phyloP scores from a whole-genome alignment of 2,888 invertebrate species.

The Petrolisthes cinctipes region DNA sequence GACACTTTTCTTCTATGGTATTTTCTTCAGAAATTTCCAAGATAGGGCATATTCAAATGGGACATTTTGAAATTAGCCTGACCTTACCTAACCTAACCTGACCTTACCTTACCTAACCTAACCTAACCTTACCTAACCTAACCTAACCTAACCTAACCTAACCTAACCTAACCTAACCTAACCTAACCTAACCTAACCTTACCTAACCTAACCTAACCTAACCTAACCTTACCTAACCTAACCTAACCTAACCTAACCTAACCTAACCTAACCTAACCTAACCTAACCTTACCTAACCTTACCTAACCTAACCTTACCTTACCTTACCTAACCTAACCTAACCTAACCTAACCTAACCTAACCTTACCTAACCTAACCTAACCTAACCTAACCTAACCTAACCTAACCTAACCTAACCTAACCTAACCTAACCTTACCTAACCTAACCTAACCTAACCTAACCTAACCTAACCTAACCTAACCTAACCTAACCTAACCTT shows the following conservation, averaged over 20 bases:
- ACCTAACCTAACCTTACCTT: conserved; percentile 30
- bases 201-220: too few species aligned
- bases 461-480: conserved; percentile 43
- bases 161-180: conserved; percentile 30
- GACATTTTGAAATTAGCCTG: too few species aligned
- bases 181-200: conserved; percentile 34
- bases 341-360: conserved; percentile 27
- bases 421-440: not conserved
- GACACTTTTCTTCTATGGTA: too few species aligned
- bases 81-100: conserved; percentile 22
- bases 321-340: conserved; percentile 43
- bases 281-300: conserved; percentile 11
- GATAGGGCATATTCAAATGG: too few species aligned
- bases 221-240: conserved; percentile 7
- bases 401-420: conserved; percentile 43
- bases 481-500: too few species aligned
- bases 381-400: conserved; percentile 44
- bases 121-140: conserved; percentile 42
- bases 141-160: conserved; percentile 40
- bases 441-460: conserved; percentile 37
- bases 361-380: conserved; percentile 26
- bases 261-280: conserved; percentile 40
- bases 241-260: conserved; percentile 41
- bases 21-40: too few species aligned
- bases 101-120: conserved; percentile 42